These are phyloP conservation scores for Imbricaverruca yamaguchii DNA, from an alignment of 2,888 invertebrate genomes.

Conservation along the genomic window DNA sequence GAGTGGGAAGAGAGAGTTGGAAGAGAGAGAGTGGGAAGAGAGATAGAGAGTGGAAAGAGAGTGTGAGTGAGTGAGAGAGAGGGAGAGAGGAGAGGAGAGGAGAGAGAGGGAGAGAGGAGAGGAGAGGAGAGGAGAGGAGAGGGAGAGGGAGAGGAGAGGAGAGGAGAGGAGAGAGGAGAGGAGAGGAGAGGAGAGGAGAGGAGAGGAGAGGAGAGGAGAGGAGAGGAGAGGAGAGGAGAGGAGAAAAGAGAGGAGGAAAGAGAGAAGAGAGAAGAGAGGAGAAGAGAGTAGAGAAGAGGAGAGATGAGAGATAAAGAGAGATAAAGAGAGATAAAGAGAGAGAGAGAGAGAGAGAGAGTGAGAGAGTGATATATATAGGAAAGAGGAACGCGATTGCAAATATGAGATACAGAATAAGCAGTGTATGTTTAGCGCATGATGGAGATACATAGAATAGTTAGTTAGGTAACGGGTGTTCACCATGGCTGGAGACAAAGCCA, in stretches of 20 bases:
- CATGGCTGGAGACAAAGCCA: too few species aligned
- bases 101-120: constrained; percentile 30
- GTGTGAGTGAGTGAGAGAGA: too few species aligned
- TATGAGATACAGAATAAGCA: too few species aligned
- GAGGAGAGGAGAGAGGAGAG: too few species aligned
- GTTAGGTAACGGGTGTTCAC: too few species aligned
- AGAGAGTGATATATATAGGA: too few species aligned
- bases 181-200: constrained; percentile 28
- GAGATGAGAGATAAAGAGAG: constrained; percentile 30
- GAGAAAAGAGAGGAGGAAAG: constrained; percentile 16
- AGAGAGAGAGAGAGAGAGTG: constrained; percentile 28
- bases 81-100: constrained; percentile 33
- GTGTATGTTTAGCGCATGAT: too few species aligned
- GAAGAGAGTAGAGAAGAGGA: constrained; percentile 32
- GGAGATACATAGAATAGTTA: too few species aligned
- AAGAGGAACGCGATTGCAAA: too few species aligned
- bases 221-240: constrained; percentile 31
- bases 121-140: constrained; percentile 29
- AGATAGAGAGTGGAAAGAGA: constrained; percentile 26
- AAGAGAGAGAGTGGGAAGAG: constrained; percentile 20
- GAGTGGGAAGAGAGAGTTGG: constrained; percentile 27
- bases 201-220: constrained; percentile 32
- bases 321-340: constrained; percentile 30
- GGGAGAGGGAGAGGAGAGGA: constrained; percentile 28
- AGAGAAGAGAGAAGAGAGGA: constrained; percentile 26